These are phyloP conservation scores for Cecidostiba fungosa DNA, from an alignment of 2,888 invertebrate species.

Conservation along the genomic window DNA sequence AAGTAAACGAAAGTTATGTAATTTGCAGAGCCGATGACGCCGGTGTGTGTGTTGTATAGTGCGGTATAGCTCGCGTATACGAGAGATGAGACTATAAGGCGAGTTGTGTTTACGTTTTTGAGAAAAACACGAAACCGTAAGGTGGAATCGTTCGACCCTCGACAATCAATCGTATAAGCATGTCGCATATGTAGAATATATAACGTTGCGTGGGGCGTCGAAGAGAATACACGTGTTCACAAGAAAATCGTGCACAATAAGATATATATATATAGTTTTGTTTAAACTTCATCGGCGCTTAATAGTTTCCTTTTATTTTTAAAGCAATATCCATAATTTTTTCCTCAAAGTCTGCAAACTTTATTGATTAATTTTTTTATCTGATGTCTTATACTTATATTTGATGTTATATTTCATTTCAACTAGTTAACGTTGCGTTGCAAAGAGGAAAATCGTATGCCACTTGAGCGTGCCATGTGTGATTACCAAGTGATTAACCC, in stretches of 20 bases:
- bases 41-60: neutral
- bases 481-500: neutral
- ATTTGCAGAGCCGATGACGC: slow-evolving; percentile 39
- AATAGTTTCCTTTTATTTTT: neutral
- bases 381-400: too few species aligned
- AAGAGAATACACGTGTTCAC: neutral
- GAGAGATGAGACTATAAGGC: neutral
- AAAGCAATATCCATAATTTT: too few species aligned
- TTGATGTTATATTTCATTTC: too few species aligned
- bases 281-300: neutral
- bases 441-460: neutral
- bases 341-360: too few species aligned
- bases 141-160: neutral
- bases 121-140: slow-evolving; percentile 27
- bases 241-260: neutral
- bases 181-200: neutral
- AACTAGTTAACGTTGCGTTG: too few species aligned
- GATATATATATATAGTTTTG: too few species aligned
- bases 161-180: neutral
- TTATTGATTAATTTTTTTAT: too few species aligned
- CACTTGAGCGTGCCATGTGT: neutral
- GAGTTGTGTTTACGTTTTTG: slow-evolving; percentile 44
- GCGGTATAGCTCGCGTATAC: too few species aligned
- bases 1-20: slow-evolving; percentile 54
- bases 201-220: neutral